Conservation (phyloP, 2,797 vertebrate genomes). For the Neosilurus hyrtlii region DNA sequence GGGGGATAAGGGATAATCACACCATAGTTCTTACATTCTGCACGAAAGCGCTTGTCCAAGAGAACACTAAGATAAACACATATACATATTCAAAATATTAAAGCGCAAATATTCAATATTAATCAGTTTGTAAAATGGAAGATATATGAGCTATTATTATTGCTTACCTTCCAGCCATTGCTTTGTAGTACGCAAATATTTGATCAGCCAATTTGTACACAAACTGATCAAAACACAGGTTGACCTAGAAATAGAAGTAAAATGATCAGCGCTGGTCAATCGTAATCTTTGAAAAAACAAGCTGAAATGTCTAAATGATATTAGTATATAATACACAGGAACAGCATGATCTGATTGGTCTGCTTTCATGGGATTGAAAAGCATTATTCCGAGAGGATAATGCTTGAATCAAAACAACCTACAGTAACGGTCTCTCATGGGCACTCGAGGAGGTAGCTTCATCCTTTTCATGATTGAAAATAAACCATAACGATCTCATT, state of each 20-base stretch:
- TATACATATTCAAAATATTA: conserved; percentile 2
- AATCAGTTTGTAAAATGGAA: background rate
- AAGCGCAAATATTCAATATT: background rate
- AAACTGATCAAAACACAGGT: conserved; percentile 99
- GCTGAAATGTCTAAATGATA: background rate
- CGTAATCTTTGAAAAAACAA: background rate
- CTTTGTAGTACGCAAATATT: conserved; percentile 99
- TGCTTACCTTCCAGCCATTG: conserved; percentile 94
- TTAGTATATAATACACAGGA: background rate
- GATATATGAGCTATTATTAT: background rate
- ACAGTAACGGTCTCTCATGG: no score
- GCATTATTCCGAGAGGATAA: no score
- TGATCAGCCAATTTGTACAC: conserved; percentile 99
- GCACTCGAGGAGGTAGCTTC: no score
- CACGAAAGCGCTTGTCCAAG: conserved; percentile 86
- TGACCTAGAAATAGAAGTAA: conserved; percentile 77
- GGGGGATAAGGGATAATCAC: conserved; percentile 89
- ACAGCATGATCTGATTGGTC: no score
- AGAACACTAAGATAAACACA: conserved; percentile 72
- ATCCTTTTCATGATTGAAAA: no score
- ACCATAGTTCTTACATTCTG: conserved; percentile 89
- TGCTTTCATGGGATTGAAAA: no score
- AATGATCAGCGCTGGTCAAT: background rate
- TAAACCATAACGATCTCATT: no score
- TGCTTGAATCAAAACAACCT: no score